These are phyloP conservation scores for Cynopterus brachyotis DNA, from an alignment of 2,113 vertebrate genomes.

Conservation along the genomic window DNA sequence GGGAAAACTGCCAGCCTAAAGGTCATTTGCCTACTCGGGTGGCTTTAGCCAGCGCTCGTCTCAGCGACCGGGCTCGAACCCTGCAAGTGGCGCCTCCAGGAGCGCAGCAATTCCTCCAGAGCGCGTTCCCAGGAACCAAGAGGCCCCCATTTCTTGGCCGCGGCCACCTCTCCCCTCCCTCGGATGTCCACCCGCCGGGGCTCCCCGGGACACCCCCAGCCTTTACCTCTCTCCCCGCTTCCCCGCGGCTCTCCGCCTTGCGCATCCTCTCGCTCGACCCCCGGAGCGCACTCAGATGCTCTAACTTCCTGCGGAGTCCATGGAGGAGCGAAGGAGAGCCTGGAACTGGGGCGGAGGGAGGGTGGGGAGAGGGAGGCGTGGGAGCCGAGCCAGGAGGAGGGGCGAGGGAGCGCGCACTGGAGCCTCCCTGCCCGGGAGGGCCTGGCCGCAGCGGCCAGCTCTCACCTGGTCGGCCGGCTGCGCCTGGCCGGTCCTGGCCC, in stretches of 20 bases:
- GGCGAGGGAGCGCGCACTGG: not conserved
- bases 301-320: conserved; percentile 76
- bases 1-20: conserved; percentile 52
- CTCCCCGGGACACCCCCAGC: not conserved
- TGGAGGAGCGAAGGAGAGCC: not conserved
- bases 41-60: not conserved
- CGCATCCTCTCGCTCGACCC: conserved; percentile 63
- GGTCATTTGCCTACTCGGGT: conserved; percentile 45
- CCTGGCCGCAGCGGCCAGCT: not conserved
- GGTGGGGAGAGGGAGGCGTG: conserved; percentile 5
- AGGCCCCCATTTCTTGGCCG: not conserved
- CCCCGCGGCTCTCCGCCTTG: conserved; percentile 54
- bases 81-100: not conserved
- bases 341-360: not conserved
- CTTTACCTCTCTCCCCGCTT: conserved; percentile 26
- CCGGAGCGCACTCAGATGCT: conserved; percentile 17
- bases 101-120: not conserved
- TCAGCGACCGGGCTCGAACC: not conserved
- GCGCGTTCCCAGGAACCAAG: not conserved
- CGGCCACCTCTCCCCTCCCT: not conserved
- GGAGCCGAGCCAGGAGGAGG: not conserved
- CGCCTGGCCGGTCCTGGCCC: conserved; percentile 84
- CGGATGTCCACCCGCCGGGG: not conserved
- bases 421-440: not conserved
- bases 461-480: conserved; percentile 89